phyloP scores from a whole-genome alignment of 2,888 invertebrate genomes.

The Scrobipalpa costella region DNA sequence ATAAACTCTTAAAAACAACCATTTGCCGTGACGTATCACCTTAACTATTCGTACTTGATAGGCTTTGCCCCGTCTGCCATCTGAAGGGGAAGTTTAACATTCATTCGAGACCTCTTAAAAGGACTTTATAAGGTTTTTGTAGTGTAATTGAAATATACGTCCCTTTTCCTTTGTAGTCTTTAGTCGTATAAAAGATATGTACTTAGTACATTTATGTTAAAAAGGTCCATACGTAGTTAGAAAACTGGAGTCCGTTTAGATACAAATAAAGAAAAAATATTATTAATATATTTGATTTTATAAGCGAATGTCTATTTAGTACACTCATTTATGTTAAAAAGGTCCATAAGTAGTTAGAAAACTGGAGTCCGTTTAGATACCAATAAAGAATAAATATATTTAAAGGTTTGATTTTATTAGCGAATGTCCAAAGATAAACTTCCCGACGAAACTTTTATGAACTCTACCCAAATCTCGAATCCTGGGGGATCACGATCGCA shows the following conservation, averaged over 20 bases:
- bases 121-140: slow-evolving; percentile 7
- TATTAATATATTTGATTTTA: neutral
- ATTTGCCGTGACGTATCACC: too few relatives aligned
- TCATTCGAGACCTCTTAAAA: neutral
- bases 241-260: too few relatives aligned
- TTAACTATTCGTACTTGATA: slow-evolving; percentile 2
- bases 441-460: neutral
- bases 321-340: too few relatives aligned
- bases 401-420: neutral
- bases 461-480: slow-evolving; percentile 7
- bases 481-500: slow-evolving; percentile 9
- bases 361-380: too few relatives aligned
- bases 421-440: neutral
- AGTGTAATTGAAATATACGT: slow-evolving; percentile 21
- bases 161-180: slow-evolving; percentile 17
- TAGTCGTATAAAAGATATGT: too few relatives aligned
- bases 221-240: too few relatives aligned
- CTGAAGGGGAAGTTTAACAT: slow-evolving; percentile 14
- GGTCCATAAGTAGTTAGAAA: too few relatives aligned
- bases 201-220: too few relatives aligned
- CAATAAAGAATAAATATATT: neutral
- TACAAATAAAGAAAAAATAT: neutral
- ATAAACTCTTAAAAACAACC: too few relatives aligned
- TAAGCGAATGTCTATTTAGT: slow-evolving; percentile 4
- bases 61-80: slow-evolving; percentile 9